Conservation (phyloP, 2,888 invertebrate species). For the Pseudanteris insignis region DNA sequence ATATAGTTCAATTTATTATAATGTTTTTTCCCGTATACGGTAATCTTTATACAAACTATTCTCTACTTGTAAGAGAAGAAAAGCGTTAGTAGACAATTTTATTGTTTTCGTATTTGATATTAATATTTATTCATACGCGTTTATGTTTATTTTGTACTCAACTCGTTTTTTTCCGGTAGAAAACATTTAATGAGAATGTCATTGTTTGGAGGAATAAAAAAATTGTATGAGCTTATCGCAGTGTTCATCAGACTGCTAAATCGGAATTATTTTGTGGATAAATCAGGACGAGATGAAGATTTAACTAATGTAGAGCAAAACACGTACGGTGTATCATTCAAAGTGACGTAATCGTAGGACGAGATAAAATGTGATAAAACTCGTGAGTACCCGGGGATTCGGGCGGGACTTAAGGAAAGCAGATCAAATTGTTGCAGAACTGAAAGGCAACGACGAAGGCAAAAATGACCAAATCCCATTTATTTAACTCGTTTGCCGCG, state of each 20-base stretch:
- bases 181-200: too few species aligned
- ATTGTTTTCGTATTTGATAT: too few species aligned
- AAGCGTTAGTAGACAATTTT: too few species aligned
- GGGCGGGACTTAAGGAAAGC: conserved; percentile 13
- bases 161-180: too few species aligned
- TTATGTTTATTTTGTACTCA: too few species aligned
- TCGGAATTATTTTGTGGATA: conserved; percentile 19
- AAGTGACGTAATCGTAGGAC: conserved; percentile 22
- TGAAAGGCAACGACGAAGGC: background rate
- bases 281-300: conserved; percentile 8
- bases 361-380: conserved; percentile 13
- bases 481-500: conserved; percentile 1
- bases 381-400: conserved; percentile 4
- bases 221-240: background rate
- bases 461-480: conserved; percentile 1
- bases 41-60: too few species aligned
- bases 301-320: conserved; percentile 8
- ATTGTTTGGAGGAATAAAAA: too few species aligned
- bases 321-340: conserved; percentile 25
- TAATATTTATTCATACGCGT: too few species aligned
- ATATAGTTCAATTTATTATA: too few species aligned
- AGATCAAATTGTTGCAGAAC: conserved; percentile 3
- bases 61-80: too few species aligned
- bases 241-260: background rate
- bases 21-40: too few species aligned